These are phyloP conservation scores for Tringa solitaria DNA, from an alignment of 2,113 vertebrate genomes.

Conservation along the genomic window DNA sequence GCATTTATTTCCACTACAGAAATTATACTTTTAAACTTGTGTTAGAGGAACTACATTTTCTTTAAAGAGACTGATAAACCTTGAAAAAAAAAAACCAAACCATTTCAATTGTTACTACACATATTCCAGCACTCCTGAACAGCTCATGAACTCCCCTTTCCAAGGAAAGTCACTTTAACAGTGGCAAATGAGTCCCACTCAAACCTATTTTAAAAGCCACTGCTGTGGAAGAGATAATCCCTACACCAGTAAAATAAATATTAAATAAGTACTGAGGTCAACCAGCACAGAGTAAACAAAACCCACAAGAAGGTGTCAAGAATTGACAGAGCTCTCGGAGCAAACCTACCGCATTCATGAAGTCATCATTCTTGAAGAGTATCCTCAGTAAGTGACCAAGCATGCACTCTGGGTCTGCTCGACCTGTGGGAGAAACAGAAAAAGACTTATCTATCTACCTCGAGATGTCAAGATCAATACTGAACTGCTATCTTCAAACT, in stretches of 20 bases:
- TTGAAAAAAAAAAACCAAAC: not conserved
- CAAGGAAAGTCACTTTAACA: not conserved
- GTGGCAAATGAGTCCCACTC: not conserved
- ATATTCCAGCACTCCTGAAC: not conserved
- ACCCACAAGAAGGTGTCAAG: not conserved
- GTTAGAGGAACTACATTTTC: not conserved
- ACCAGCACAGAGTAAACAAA: not conserved
- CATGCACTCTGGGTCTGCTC: conserved; percentile 96
- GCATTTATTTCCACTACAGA: not conserved
- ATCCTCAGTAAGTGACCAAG: conserved; percentile 96
- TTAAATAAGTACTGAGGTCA: not conserved
- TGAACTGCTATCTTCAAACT: not conserved
- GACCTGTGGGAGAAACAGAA: conserved; percentile 75
- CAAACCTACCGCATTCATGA: conserved; percentile 95
- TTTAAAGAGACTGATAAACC: not conserved
- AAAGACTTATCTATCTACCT: not conserved
- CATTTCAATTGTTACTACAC: not conserved
- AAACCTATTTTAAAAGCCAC: not conserved
- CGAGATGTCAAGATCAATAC: not conserved
- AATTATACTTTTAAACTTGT: not conserved
- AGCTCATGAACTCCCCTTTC: not conserved
- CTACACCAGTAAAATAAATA: not conserved
- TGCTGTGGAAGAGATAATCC: not conserved
- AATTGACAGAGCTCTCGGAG: not conserved
- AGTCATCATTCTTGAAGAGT: conserved; percentile 98